Conservation (phyloP, 2,113 vertebrate genomes). For the Austrofundulus limnaeus region DNA sequence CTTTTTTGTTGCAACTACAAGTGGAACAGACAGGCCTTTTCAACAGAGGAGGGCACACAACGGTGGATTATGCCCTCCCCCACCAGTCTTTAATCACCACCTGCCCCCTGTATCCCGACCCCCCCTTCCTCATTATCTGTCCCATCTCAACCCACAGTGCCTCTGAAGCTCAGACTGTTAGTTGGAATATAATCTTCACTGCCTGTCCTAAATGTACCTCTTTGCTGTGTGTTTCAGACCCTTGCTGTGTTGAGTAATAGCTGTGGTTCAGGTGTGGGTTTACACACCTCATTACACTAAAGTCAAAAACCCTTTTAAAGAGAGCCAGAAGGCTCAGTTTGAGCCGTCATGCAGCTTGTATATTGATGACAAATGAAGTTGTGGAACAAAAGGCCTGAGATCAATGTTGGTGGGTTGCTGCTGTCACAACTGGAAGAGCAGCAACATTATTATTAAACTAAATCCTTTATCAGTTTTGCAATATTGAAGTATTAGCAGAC, state of each 20-base stretch:
- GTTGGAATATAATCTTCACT: slow-evolving; percentile 41
- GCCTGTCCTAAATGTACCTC: slow-evolving; percentile 19
- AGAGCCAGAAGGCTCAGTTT: slow-evolving; percentile 22
- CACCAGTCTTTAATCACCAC: slow-evolving; percentile 66
- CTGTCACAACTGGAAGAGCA: slow-evolving; percentile 27
- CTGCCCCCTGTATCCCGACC: slow-evolving; percentile 57
- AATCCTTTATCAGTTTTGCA: slow-evolving; percentile 18
- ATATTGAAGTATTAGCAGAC: slow-evolving; percentile 61
- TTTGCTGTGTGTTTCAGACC: slow-evolving; percentile 21
- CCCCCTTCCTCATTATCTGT: slow-evolving; percentile 59
- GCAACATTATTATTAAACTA: slow-evolving; percentile 29
- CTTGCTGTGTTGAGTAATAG: slow-evolving; percentile 29
- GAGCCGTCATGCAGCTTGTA: slow-evolving; percentile 38
- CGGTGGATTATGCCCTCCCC: slow-evolving; percentile 70
- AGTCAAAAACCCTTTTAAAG: slow-evolving; percentile 41
- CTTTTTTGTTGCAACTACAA: slow-evolving; percentile 54
- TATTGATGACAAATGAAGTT: slow-evolving; percentile 51
- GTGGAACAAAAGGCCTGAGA: slow-evolving; percentile 47
- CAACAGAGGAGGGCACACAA: slow-evolving; percentile 50
- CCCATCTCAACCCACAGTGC: slow-evolving; percentile 49
- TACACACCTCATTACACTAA: slow-evolving; percentile 57
- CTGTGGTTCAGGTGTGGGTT: slow-evolving; percentile 66
- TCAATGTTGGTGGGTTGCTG: slow-evolving; percentile 42
- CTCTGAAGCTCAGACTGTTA: slow-evolving; percentile 35
- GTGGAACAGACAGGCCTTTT: slow-evolving; percentile 73